Conservation (phyloP, 92 coral and sea anemone genomes). For the Diadumene lineata region DNA sequence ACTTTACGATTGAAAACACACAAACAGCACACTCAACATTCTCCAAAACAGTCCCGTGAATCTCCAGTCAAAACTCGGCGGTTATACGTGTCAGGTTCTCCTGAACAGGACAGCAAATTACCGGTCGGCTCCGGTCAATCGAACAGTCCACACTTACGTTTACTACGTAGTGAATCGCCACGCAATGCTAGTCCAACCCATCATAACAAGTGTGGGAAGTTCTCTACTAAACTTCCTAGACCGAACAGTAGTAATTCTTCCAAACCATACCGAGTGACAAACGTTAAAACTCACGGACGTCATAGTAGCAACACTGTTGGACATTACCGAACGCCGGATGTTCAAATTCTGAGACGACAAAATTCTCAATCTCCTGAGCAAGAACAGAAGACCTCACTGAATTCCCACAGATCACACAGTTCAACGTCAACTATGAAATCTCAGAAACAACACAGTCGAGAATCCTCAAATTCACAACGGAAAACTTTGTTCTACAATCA, state of each 20-base stretch:
- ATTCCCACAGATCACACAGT: background rate
- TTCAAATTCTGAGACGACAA: background rate
- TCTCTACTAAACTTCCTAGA: too few relatives aligned
- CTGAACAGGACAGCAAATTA: background rate
- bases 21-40: background rate
- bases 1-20: background rate
- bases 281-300: background rate
- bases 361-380: background rate
- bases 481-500: background rate
- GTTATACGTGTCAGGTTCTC: background rate
- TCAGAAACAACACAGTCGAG: too few relatives aligned
- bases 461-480: background rate
- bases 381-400: background rate
- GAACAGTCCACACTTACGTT: background rate
- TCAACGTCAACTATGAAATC: too few relatives aligned
- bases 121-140: background rate
- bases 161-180: background rate
- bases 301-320: background rate
- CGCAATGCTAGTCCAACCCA: background rate
- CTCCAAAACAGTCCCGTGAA: background rate
- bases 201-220: too few relatives aligned
- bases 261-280: background rate
- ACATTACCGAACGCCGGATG: background rate
- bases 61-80: background rate
- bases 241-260: background rate